These are phyloP conservation scores for Oncopeltus fasciatus DNA, from an alignment of 1,140 invertebrate species.

Conservation along the genomic window DNA sequence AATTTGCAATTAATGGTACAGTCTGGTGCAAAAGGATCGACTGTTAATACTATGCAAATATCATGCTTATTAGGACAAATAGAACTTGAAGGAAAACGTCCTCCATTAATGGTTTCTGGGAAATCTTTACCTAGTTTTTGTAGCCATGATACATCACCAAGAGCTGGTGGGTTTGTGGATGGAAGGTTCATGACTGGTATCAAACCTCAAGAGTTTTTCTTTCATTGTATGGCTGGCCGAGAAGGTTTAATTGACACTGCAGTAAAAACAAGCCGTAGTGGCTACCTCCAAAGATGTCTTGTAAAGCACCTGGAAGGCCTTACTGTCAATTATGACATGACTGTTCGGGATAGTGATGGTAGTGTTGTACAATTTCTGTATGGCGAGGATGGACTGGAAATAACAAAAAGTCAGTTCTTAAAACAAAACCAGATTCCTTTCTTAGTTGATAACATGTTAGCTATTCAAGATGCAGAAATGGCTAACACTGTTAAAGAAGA, in stretches of 20 bases:
- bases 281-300: slow-evolving; percentile 93
- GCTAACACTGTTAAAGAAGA: slow-evolving; percentile 41
- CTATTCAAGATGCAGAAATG: slow-evolving; percentile 42
- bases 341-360: slow-evolving; percentile 87
- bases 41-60: slow-evolving; percentile 94
- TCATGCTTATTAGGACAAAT: slow-evolving; percentile 94
- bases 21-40: slow-evolving; percentile 95
- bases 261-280: slow-evolving; percentile 87
- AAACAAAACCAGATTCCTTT: slow-evolving; percentile 65
- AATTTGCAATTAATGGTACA: slow-evolving; percentile 96
- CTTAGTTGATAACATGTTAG: slow-evolving; percentile 59
- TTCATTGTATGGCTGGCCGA: slow-evolving; percentile 98
- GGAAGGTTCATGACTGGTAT: slow-evolving; percentile 95
- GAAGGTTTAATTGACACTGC: slow-evolving; percentile 82
- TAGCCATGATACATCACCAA: slow-evolving; percentile 77
- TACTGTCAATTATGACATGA: slow-evolving; percentile 78
- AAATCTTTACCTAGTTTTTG: slow-evolving; percentile 83
- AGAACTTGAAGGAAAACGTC: slow-evolving; percentile 93
- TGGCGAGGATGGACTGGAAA: slow-evolving; percentile 94
- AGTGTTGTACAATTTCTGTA: slow-evolving; percentile 93
- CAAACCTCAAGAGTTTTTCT: slow-evolving; percentile 94
- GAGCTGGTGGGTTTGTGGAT: slow-evolving; percentile 91
- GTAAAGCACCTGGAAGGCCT: slow-evolving; percentile 97
- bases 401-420: slow-evolving; percentile 74
- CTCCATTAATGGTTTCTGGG: slow-evolving; percentile 86